Evolutionary conservation across 2,888 invertebrate species (phyloP).

Genomic region (Acronicta leporina): DNA sequence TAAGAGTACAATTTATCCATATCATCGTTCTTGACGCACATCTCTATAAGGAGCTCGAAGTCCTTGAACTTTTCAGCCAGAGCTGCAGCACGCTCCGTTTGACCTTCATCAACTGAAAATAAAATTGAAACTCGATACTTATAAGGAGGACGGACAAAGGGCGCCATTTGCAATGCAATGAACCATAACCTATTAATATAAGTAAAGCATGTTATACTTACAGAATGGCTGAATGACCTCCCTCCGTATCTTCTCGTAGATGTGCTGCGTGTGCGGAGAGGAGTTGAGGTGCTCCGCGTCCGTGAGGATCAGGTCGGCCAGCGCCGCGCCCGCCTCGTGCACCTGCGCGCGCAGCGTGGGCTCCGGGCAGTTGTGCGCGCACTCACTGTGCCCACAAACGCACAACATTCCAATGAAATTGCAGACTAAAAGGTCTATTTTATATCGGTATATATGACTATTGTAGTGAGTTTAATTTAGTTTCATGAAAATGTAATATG

Average conservation of each 20-base stretch:
- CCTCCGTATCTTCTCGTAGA: slow-evolving; percentile 91
- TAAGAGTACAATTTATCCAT: slow-evolving; percentile 78
- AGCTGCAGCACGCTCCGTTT: slow-evolving; percentile 94
- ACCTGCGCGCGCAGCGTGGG: slow-evolving; percentile 80
- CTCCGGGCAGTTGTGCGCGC: slow-evolving; percentile 89
- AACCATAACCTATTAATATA: no score
- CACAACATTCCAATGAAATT: no score
- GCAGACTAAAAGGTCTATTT: no score
- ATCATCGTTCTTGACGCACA: slow-evolving; percentile 94
- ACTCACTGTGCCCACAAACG: slow-evolving; percentile 67
- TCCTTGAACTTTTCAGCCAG: slow-evolving; percentile 97
- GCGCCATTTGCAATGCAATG: no score
- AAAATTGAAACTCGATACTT: not conserved
- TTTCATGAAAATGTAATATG: no score
- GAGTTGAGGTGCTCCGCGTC: slow-evolving; percentile 58
- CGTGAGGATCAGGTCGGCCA: slow-evolving; percentile 70
- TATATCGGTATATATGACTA: no score
- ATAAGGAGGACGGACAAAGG: no score
- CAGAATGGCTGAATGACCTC: slow-evolving; percentile 91
- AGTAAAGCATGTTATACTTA: slow-evolving; percentile 68
- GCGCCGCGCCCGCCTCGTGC: slow-evolving; percentile 72
- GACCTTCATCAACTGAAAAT: slow-evolving; percentile 91
- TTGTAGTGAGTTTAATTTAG: no score
- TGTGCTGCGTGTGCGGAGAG: slow-evolving; percentile 59
- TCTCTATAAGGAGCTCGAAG: slow-evolving; percentile 93